Percentiles rank a stretch among this genome's conserved stretches.
phyloP scores from a whole-genome alignment of 2,113 vertebrate species.

The Rattus rattus region DNA sequence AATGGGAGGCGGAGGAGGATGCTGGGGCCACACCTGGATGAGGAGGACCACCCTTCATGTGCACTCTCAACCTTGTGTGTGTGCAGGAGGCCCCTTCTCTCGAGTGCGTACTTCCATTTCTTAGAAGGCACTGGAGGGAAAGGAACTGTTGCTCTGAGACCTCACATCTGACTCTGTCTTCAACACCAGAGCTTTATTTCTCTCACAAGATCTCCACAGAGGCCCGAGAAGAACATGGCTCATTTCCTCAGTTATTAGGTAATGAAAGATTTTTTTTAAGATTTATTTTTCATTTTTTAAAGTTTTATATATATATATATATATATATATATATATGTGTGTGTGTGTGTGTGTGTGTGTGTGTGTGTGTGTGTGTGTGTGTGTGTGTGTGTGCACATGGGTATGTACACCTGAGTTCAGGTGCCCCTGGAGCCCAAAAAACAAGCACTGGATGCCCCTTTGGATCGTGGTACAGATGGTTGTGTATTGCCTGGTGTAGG shows the following conservation, averaged over 20 bases:
- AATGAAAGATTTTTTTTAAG: not conserved
- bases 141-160: not conserved
- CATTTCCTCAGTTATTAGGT: not conserved
- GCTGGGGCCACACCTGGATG: not conserved
- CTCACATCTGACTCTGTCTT: no score
- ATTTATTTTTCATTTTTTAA: not conserved
- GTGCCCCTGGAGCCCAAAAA: not conserved
- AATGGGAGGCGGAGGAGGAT: not conserved
- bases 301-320: not conserved
- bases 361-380: not conserved
- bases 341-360: not conserved
- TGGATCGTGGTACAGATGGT: not conserved
- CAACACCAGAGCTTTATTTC: not conserved
- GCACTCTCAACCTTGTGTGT: not conserved
- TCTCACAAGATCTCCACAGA: not conserved
- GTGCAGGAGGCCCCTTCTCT: not conserved
- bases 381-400: not conserved
- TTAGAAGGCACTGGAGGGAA: not conserved
- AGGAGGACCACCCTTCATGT: not conserved
- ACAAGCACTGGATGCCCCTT: not conserved
- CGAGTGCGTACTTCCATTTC: not conserved
- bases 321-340: no score
- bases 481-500: not conserved
- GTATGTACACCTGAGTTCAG: not conserved
- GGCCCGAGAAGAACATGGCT: not conserved